Evolutionary conservation across 2,113 vertebrate genomes (phyloP).

Genomic region (Rousettus leschenaultii): DNA sequence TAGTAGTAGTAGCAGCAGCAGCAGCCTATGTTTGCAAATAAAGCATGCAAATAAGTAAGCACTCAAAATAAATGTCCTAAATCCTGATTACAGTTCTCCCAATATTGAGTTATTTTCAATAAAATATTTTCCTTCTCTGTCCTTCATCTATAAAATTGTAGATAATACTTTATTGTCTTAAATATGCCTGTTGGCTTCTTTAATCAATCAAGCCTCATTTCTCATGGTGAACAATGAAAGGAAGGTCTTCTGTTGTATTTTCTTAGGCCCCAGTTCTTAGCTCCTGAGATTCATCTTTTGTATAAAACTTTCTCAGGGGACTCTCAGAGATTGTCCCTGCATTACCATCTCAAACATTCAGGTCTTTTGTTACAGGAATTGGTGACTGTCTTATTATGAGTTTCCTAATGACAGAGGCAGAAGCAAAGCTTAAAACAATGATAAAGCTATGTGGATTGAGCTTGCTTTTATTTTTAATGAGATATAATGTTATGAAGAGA

Average conservation of each 20-base stretch:
- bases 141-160: not conserved
- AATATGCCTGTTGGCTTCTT: not conserved
- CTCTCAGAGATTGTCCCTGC: not conserved
- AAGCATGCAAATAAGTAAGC: not conserved
- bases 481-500: not conserved
- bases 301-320: not conserved
- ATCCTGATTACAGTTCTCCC: not conserved
- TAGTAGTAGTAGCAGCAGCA: too few species aligned
- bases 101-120: not conserved
- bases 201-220: not conserved
- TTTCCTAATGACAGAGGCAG: not conserved
- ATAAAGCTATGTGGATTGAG: not conserved
- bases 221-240: not conserved
- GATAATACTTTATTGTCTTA: not conserved
- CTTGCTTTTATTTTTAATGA: not conserved
- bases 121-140: not conserved
- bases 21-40: slow-evolving; percentile 19
- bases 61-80: not conserved
- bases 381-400: not conserved
- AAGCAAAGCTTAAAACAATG: not conserved
- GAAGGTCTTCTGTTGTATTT: not conserved
- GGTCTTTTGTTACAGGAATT: not conserved
- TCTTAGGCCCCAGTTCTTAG: not conserved
- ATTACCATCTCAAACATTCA: not conserved
- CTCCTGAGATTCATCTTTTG: not conserved